These are phyloP conservation scores for Macaria liturata DNA, from an alignment of 2,888 invertebrate species.

Conservation along the genomic window DNA sequence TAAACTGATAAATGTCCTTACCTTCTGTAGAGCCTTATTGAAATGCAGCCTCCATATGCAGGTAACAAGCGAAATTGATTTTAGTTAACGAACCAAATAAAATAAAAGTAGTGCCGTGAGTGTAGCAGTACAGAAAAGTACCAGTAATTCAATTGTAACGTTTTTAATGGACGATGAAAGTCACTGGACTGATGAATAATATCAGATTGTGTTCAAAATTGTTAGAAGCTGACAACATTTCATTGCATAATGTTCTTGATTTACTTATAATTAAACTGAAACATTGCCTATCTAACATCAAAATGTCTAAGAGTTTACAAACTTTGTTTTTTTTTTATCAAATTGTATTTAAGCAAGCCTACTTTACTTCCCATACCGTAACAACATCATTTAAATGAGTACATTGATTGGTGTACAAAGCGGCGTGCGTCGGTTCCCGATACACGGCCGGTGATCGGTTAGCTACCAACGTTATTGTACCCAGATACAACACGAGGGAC, in stretches of 20 bases:
- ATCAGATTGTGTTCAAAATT: no score
- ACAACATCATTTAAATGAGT: constrained; percentile 8
- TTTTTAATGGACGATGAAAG: no score
- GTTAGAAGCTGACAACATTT: no score
- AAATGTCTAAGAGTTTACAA: no score
- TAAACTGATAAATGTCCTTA: constrained; percentile 1
- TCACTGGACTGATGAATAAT: no score
- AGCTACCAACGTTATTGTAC: no score
- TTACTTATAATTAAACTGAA: no score
- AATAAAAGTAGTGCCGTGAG: constrained; percentile 11
- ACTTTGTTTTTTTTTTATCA: no score
- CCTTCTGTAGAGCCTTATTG: constrained; percentile 27
- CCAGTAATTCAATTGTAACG: background rate
- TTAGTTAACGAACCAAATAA: constrained; percentile 38
- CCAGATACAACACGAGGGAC: no score
- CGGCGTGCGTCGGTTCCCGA: constrained; percentile 15
- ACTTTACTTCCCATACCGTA: background rate
- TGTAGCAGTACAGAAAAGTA: background rate
- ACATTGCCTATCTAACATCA: no score
- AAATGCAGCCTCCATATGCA: constrained; percentile 35
- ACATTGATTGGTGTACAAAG: constrained; percentile 35
- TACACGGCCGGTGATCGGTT: constrained; percentile 28
- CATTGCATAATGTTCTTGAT: no score
- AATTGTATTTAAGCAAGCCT: background rate
- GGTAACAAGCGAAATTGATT: constrained; percentile 34